A percentile compares a stretch with the other conserved stretches of the same genome.
phyloP scores from a whole-genome alignment of 2,888 invertebrate species.

The Globia sparganii region DNA sequence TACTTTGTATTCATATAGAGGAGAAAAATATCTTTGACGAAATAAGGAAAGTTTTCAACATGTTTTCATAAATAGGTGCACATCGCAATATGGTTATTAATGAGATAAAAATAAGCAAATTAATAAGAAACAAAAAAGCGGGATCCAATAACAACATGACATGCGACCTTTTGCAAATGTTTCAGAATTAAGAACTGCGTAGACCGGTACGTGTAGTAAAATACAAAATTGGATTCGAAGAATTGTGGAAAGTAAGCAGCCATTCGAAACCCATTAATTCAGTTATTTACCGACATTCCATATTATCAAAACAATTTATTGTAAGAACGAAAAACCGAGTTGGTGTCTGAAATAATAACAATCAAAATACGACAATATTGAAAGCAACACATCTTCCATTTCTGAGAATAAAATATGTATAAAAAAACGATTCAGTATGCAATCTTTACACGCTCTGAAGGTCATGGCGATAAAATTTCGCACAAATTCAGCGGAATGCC shows the following conservation, averaged over 20 bases:
- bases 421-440: slow-evolving; percentile 24
- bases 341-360: slow-evolving; percentile 55
- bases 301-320: slow-evolving; percentile 67
- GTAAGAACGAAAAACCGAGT: slow-evolving; percentile 40
- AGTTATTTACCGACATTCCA: slow-evolving; percentile 73
- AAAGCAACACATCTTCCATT: slow-evolving; percentile 20
- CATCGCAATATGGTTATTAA: slow-evolving; percentile 17
- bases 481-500: slow-evolving; percentile 73
- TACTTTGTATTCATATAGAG: slow-evolving; percentile 37
- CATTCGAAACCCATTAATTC: slow-evolving; percentile 80
- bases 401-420: slow-evolving; percentile 31
- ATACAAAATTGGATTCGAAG: slow-evolving; percentile 86
- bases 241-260: slow-evolving; percentile 80
- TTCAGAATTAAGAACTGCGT: slow-evolving; percentile 81
- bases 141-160: slow-evolving; percentile 62
- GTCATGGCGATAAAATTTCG: slow-evolving; percentile 67
- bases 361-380: slow-evolving; percentile 34
- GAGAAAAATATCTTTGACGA: slow-evolving; percentile 22
- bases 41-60: slow-evolving; percentile 8
- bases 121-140: slow-evolving; percentile 42
- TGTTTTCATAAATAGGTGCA: slow-evolving; percentile 19
- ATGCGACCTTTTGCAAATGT: slow-evolving; percentile 78
- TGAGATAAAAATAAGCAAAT: slow-evolving; percentile 26
- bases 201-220: slow-evolving; percentile 85
- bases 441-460: slow-evolving; percentile 46